Base-by-base conservation (phyloP, 2,888 invertebrate species). In the Cosmopolites sordidus region DNA sequence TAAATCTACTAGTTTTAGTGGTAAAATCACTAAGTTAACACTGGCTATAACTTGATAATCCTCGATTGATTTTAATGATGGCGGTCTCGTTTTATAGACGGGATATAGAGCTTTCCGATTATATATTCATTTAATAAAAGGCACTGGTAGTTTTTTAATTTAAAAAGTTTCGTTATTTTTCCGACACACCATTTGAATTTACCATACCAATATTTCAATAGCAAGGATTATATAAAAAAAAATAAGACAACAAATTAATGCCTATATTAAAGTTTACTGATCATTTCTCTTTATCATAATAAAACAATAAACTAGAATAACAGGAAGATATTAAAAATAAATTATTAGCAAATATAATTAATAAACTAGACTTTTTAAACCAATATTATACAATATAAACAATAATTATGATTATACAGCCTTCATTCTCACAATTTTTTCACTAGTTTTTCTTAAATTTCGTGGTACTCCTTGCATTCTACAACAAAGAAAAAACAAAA, bases 321-420 rank as follows among this genome's bases (percentile, higher is more conserved):
- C 59, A 60, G 59, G 60, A 50, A 56, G 56, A 62, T 61, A 63
- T 62, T 64, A 61, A 63, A 62, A 63, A 63, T 64, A 64, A 64
- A 63, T 63, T 62, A 64, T 63, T 60, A 62, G 61, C 63, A 62
- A 62, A 60, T 63, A 60, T 61, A 64, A 60, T 63, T 51, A 56
- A 54, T 55, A 58, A 63, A 64, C 61, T 64, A 66, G 58, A 53
- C 49, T 51, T 61, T 59, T 60, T 60, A 57, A 62, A 65, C 60
- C 58, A 60, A 59, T 68, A 69, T 66, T 66, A 72, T 71, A 72
- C 70, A 71, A 69, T 69, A 71, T 71, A 70, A 70, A 72, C 69
- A 72, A 70, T 51, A 71, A 72, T 69, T 71, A 71, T 51, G 64
- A 63, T 62, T 68, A 71, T 72, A 72, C 72, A 72, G 72, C 71